Base-by-base conservation (phyloP, 2,888 invertebrate genomes). In the Polydrusus tereticollis region DNA sequence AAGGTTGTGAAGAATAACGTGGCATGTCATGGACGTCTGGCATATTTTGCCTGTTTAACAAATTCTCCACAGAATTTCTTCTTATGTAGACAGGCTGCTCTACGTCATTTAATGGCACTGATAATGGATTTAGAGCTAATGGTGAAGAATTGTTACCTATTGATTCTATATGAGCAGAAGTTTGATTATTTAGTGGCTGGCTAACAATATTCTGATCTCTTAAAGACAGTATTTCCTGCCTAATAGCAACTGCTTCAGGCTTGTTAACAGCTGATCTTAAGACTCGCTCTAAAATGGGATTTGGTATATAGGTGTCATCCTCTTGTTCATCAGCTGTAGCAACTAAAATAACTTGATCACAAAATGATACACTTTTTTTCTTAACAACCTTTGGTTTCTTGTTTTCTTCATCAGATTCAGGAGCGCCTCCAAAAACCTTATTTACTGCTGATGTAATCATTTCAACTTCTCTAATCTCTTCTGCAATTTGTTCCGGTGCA, bases 301-400 rank as follows among this genome's bases (percentile, higher is more conserved):
- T 96, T 0, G 96, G 95, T 80, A 96, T 95, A 80, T 95, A 95
- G 78, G 93, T 93, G 75, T 95, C 95, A 74, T 94, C 94, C 85
- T 95, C 95, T 80, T 96, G 94, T 79, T 96, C 96, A 80, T 97
- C 96, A 0, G 96, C 95, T 0, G 96, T 96, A 3, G 97, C 96
- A 10, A 97, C 96, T 67, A 97, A 86, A 74, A 96, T 96, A 0
- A 97, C 96, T 86, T 97, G 95, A 83, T 97, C 97, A 81, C 96
- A 97, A 85, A 97, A 97, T 0, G 97, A 96, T 3, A 97, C 97
- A 69, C 95, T 95, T 85, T 97, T 97, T 88, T 96, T 96, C 82
- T 95, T 95, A 0, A 91, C 90, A 70, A 92, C 88, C 60, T 89
- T 88, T 7, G 85, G 84, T 78, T 85, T 86, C 43, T 69, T 75